Base-by-base conservation (phyloP, 2,888 invertebrate genomes). In the Leptopterna dolabrata region DNA sequence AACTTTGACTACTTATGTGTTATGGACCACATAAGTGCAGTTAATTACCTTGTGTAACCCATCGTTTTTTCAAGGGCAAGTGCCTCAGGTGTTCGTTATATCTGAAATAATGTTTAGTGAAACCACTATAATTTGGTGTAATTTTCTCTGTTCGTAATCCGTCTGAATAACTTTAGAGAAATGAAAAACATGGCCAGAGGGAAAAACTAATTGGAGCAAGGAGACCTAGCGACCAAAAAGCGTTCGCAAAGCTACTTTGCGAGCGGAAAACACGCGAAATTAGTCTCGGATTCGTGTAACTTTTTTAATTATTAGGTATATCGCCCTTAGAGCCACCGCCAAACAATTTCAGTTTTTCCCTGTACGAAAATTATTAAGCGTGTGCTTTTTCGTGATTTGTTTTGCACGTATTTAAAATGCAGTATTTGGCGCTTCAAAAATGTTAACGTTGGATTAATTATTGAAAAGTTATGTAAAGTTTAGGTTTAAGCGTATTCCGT, bases 261-360 rank as follows among this genome's bases (percentile, higher is more conserved):
- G 63, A 63, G 63, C 24, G 63, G 63, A 63, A 63, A 63, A 63
- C 63, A 63, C 63, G 63, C 63, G 63, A 63, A 63, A 63, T 63
- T 63, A 63, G 63, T 27, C 11, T 63, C 24, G 19, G 19, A 63
- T 63, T 63, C 63, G 63, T 63, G 63, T 63, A 63, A 63, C 19
- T 24, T 24, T 63, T n/a, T 63, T 63, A 24, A 63, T 63, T 63
- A 63, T 63, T 63, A n/a, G n/a, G n/a, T n/a, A 63, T 24, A 63
- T 11, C 9, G 63, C 63, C 11, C 55, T 55, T 19, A n/a, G 19
- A 55, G 19, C 16, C 16, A 45, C 14, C 14, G 51, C n/a, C 16
- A 19, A 51, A 51, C n/a, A n/a, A 14, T 51, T 51, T 16, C n/a
- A n/a, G n/a, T n/a, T 4, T n/a, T n/a, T n/a, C 51, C n/a, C n/a